phyloP scores from a whole-genome alignment of 2,888 invertebrate genomes.

The Chorisops tibialis region DNA sequence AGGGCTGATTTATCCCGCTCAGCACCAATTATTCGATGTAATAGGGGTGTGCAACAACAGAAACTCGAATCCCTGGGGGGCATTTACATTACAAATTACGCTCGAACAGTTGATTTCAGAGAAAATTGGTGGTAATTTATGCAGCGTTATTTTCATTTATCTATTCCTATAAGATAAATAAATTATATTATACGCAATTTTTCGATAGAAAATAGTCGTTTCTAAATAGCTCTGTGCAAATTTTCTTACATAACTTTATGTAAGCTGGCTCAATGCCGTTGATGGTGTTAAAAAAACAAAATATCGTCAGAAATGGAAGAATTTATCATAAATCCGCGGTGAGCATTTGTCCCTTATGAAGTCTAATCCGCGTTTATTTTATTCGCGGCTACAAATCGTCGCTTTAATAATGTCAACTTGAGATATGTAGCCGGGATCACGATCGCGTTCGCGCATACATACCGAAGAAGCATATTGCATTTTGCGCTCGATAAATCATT shows the following conservation, averaged over 20 bases:
- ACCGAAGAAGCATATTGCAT: slow-evolving; percentile 45
- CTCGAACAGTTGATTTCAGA: slow-evolving; percentile 10
- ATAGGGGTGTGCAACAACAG: slow-evolving; percentile 13
- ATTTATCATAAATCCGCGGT: slow-evolving; percentile 32
- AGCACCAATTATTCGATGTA: slow-evolving; percentile 18
- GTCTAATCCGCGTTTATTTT: slow-evolving; percentile 53
- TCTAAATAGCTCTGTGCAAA: too few species aligned
- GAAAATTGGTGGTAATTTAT: slow-evolving; percentile 21
- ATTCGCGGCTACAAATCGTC: slow-evolving; percentile 52
- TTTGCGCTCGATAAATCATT: slow-evolving; percentile 51
- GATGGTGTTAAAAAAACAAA: too few species aligned
- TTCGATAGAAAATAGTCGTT: too few species aligned
- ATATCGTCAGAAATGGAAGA: slow-evolving; percentile 1
- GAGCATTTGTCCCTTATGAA: slow-evolving; percentile 53
- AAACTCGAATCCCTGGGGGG: slow-evolving; percentile 14
- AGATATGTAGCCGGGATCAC: slow-evolving; percentile 42
- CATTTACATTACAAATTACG: slow-evolving; percentile 23
- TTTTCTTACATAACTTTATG: too few species aligned
- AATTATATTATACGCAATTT: too few species aligned
- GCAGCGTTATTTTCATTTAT: neutral
- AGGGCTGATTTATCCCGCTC: slow-evolving; percentile 20
- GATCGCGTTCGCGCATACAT: neutral
- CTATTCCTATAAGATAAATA: too few species aligned
- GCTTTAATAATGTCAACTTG: slow-evolving; percentile 53
- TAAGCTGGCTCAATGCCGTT: too few species aligned